Conservation (phyloP, 2,797 vertebrate species). For the Stomatorhinus walkeri region DNA sequence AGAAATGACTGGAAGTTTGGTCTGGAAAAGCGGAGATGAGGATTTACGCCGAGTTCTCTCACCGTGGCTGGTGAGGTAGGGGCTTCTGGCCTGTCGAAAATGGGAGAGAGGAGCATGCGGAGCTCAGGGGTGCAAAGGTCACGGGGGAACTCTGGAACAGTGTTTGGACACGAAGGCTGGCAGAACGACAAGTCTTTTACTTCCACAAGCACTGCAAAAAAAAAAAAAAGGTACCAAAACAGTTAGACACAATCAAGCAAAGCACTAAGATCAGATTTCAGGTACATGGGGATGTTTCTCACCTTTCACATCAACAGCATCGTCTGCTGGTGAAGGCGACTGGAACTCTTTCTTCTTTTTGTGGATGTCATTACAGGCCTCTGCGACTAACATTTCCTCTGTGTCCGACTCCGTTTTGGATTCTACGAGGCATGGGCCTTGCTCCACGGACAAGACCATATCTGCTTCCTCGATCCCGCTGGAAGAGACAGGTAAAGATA, state of each 20-base stretch:
- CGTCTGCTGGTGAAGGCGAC: slow-evolving; percentile 38
- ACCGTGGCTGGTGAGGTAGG: slow-evolving; percentile 21
- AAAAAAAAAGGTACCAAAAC: not conserved
- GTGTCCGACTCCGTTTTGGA: slow-evolving; percentile 18
- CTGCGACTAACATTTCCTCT: not conserved
- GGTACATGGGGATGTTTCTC: not conserved
- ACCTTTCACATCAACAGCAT: slow-evolving; percentile 43
- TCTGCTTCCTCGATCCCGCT: slow-evolving; percentile 71
- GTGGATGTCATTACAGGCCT: slow-evolving; percentile 27
- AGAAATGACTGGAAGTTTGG: not conserved
- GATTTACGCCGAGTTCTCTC: not conserved
- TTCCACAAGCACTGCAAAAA: slow-evolving; percentile 39
- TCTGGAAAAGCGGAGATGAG: not conserved
- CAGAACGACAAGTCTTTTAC: slow-evolving; percentile 41
- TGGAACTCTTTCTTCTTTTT: slow-evolving; percentile 43
- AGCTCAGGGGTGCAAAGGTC: slow-evolving; percentile 71
- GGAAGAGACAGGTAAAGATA: not conserved
- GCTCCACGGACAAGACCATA: slow-evolving; percentile 69
- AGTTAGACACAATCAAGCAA: not conserved
- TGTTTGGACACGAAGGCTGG: slow-evolving; percentile 34
- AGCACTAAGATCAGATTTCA: not conserved
- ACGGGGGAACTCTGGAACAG: slow-evolving; percentile 56
- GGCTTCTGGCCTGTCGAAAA: slow-evolving; percentile 54
- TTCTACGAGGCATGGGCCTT: slow-evolving; percentile 45
- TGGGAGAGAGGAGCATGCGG: slow-evolving; percentile 66